These are phyloP conservation scores for Thyatira batis DNA, from an alignment of 2,888 invertebrate genomes.

Conservation along the genomic window DNA sequence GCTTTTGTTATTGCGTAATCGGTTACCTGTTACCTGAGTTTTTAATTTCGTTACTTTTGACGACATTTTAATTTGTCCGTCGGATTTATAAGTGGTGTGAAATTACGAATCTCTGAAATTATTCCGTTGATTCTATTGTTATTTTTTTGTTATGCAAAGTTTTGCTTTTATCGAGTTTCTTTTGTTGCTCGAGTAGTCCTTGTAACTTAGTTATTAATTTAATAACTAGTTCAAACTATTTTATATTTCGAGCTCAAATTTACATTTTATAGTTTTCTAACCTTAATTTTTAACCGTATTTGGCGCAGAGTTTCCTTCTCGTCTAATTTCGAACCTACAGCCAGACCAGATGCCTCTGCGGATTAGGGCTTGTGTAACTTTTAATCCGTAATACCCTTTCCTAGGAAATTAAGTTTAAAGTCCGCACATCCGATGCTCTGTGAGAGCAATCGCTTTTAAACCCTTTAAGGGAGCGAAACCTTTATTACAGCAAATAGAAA, in stretches of 20 bases:
- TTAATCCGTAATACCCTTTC: conserved; percentile 74
- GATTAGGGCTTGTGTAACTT: conserved; percentile 64
- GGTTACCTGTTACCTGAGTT: conserved; percentile 62
- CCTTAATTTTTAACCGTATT: not conserved
- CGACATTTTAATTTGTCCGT: conserved; percentile 28
- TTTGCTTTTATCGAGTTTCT: too few species aligned
- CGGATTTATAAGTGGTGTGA: conserved; percentile 23
- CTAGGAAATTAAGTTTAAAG: conserved; percentile 75
- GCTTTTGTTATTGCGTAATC: conserved; percentile 68
- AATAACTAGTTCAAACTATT: not conserved
- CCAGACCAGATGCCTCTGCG: conserved; percentile 47
- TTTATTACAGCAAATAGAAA: conserved; percentile 29
- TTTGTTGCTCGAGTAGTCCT: too few species aligned
- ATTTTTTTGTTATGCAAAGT: too few species aligned
- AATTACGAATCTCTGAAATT: conserved; percentile 2
- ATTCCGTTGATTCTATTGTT: not conserved
- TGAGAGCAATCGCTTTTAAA: conserved; percentile 45
- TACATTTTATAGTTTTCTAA: not conserved
- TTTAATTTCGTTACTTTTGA: conserved; percentile 51
- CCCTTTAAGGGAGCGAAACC: conserved; percentile 42
- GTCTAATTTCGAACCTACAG: conserved; percentile 34
- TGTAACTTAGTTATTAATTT: too few species aligned
- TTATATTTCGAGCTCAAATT: not conserved
- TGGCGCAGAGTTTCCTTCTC: not conserved
- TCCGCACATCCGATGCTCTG: conserved; percentile 51